These are phyloP conservation scores for Hemiscyllium ocellatum DNA, from an alignment of 2,113 vertebrate species.

Conservation along the genomic window DNA sequence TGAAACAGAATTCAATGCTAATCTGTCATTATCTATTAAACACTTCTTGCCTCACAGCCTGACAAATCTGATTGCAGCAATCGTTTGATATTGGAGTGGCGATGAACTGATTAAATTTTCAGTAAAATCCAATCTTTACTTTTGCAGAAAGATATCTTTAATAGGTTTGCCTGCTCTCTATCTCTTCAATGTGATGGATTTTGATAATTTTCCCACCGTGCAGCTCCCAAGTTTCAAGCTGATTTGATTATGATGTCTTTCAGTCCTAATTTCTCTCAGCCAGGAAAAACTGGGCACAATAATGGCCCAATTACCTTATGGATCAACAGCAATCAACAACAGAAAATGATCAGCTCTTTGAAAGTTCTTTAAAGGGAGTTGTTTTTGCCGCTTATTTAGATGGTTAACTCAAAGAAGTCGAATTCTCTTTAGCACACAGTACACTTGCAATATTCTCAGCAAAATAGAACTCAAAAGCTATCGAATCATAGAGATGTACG, in stretches of 20 bases:
- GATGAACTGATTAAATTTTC: conserved; percentile 34
- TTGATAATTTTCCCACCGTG: conserved; percentile 27
- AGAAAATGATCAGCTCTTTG: background rate
- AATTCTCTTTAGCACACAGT: background rate
- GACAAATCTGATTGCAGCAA: conserved; percentile 27
- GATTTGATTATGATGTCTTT: conserved; percentile 25
- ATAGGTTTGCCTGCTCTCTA: conserved; percentile 14
- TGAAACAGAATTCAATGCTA: background rate
- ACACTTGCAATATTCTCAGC: background rate
- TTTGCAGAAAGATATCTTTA: conserved; percentile 4
- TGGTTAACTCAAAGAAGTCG: conserved; percentile 9
- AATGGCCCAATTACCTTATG: background rate
- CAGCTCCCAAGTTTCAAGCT: background rate
- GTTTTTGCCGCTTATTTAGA: background rate
- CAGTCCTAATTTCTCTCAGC: background rate
- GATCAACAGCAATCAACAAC: conserved; percentile 8
- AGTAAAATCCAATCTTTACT: conserved; percentile 30
- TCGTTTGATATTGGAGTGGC: conserved; percentile 31
- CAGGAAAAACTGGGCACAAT: background rate
- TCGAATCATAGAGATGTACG: too few species aligned
- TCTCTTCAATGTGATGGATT: conserved; percentile 22
- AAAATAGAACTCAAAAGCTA: background rate
- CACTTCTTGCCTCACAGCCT: background rate
- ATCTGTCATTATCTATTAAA: conserved; percentile 21
- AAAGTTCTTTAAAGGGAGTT: background rate